Evolutionary conservation across 2,888 invertebrate genomes (phyloP), one percentile per base, ranked within the genome.

Genomic region (Synergus itoensis): DNA sequence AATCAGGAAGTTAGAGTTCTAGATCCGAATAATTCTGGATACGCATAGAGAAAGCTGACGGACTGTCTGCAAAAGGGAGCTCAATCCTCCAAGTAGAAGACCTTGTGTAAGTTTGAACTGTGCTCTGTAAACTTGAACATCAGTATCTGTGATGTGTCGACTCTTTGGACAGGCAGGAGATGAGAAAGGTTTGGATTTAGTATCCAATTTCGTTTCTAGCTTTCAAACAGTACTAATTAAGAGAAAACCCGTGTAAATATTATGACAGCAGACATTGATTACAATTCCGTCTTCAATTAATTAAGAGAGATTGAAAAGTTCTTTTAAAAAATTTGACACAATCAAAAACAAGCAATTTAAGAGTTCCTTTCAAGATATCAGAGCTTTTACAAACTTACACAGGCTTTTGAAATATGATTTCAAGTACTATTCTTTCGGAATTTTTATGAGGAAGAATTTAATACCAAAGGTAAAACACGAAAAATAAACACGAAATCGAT

Each of bases 31-130:
- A 73, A 73, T 73, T 53, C 53, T 5, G 18, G 53, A 53, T 57
- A 53, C 53, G 73, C 73, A 40, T 73, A 53, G 73, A 36, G 28
- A 69, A 28, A 57, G n/a, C 11, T 53, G 73, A 57, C 8, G 53
- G 53, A n/a, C 40, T 40, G 48, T 73, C 36, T 73, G 73, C 40
- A 53, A 73, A 73, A 57, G 53, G 48, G 14, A 48, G n/a, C 53
- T 53, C 73, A 18, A 69, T 9, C 48, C 36, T 48, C 14, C 21
- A 53, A 73, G 73, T 53, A 73, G 73, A n/a, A 73, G 73, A 73
- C 73, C 73, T 73, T 73, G 53, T 73, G 73, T 40, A 73, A 73
- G 73, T 73, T 73, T 73, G 73, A 53, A 53, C 53, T 73, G 73
- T 53, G 53, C 73, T 73, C 73, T 73, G 73, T 36, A 73, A 73